phyloP scores from a whole-genome alignment of 2,888 invertebrate species.

The Drosophila buzzatii region DNA sequence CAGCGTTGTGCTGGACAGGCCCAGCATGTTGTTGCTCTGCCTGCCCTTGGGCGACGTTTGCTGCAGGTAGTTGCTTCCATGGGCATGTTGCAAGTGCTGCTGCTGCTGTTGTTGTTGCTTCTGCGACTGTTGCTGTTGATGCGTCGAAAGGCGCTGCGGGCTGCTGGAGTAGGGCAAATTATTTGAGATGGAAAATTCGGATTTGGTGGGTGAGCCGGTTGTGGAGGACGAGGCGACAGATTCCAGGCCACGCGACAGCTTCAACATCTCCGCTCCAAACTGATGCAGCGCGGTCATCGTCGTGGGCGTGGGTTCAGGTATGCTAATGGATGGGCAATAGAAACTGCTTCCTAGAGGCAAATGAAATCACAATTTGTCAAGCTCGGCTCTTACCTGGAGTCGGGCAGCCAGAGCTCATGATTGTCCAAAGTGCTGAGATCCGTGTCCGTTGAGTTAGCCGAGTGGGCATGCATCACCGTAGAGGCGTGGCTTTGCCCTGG shows the following conservation, averaged over 20 bases:
- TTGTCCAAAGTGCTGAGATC: slow-evolving; percentile 93
- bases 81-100: slow-evolving; percentile 38
- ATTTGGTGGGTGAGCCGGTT: slow-evolving; percentile 82
- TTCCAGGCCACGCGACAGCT: slow-evolving; percentile 92
- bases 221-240: slow-evolving; percentile 87
- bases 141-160: slow-evolving; percentile 66
- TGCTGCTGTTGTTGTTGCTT: slow-evolving; percentile 54
- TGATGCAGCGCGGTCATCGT: slow-evolving; percentile 94
- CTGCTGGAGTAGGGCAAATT: slow-evolving; percentile 73
- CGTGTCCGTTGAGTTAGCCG: slow-evolving; percentile 93
- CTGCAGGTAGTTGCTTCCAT: slow-evolving; percentile 50
- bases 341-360: neutral
- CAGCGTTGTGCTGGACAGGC: slow-evolving; percentile 59
- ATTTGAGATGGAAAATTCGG: slow-evolving; percentile 81
- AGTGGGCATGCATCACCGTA: slow-evolving; percentile 89
- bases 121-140: slow-evolving; percentile 54
- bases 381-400: slow-evolving; percentile 86
- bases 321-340: slow-evolving; percentile 62
- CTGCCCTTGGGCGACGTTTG: slow-evolving; percentile 55
- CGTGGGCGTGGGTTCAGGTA: slow-evolving; percentile 91
- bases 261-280: slow-evolving; percentile 94
- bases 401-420: slow-evolving; percentile 93
- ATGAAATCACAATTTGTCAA: neutral
- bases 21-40: slow-evolving; percentile 49
- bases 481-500: slow-evolving; percentile 76